Evolutionary conservation across 2,888 invertebrate species (phyloP).

Genomic region (Polydrusus cervinus): DNA sequence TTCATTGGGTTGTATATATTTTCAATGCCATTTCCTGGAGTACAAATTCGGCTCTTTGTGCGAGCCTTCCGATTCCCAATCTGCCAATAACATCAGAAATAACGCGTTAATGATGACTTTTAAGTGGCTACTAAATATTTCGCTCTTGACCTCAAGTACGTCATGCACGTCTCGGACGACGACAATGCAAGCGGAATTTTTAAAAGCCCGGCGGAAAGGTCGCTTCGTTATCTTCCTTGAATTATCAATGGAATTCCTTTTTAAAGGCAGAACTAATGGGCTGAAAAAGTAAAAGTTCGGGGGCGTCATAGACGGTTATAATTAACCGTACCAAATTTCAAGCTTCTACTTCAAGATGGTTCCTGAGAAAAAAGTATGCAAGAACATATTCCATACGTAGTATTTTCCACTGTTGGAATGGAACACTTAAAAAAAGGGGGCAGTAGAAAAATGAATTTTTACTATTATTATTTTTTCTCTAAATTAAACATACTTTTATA

Average conservation of each 20-base stretch:
- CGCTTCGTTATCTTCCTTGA: slow-evolving; percentile 20
- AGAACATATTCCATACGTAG: no score
- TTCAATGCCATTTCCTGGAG: not conserved
- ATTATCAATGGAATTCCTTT: not conserved
- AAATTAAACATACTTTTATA: no score
- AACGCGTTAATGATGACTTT: not conserved
- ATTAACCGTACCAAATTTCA: no score
- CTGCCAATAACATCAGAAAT: not conserved
- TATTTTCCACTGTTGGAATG: no score
- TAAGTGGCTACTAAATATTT: slow-evolving; percentile 34
- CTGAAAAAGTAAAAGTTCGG: no score
- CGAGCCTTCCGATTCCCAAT: not conserved
- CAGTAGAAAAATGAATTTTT: no score
- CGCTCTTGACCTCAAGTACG: slow-evolving; percentile 41
- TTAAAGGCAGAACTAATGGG: not conserved
- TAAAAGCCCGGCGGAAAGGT: slow-evolving; percentile 28
- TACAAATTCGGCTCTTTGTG: not conserved
- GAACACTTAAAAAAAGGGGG: no score
- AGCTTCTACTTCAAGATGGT: no score
- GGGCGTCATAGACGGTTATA: no score
- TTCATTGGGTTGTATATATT: not conserved
- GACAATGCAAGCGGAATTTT: slow-evolving; percentile 30
- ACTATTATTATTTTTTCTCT: no score
- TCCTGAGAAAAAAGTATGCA: no score
- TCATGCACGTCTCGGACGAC: slow-evolving; percentile 22